Conservation (phyloP, 2,888 invertebrate species). For the Ennomos fuscantarius region DNA sequence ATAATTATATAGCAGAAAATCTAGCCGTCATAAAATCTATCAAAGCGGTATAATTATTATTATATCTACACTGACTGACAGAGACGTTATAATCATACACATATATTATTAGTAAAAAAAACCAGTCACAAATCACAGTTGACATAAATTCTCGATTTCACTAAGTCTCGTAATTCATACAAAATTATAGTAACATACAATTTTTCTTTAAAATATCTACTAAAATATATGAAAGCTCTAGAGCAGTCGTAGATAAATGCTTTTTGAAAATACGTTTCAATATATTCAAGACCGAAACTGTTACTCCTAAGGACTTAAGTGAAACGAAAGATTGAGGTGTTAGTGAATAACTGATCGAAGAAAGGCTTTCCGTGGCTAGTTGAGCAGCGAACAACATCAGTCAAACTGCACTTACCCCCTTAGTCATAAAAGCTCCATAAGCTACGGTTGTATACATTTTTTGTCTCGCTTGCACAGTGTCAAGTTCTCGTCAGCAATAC, state of each 20-base stretch:
- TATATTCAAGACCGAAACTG: slow-evolving; percentile 13
- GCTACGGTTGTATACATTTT: too few species aligned
- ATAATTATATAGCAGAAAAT: slow-evolving; percentile 80
- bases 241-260: slow-evolving; percentile 70
- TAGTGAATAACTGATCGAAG: slow-evolving; percentile 48
- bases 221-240: slow-evolving; percentile 65
- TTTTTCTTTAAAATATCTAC: slow-evolving; percentile 61
- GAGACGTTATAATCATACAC: slow-evolving; percentile 74
- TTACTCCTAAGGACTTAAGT: slow-evolving; percentile 31
- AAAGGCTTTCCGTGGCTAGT: slow-evolving; percentile 53
- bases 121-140: slow-evolving; percentile 85
- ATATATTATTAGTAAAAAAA: slow-evolving; percentile 76
- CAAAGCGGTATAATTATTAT: slow-evolving; percentile 65
- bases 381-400: slow-evolving; percentile 63
- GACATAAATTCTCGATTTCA: slow-evolving; percentile 84
- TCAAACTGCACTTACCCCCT: slow-evolving; percentile 45
- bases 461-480: too few species aligned
- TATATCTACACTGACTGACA: slow-evolving; percentile 76
- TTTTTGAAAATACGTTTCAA: slow-evolving; percentile 53
- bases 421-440: too few species aligned
- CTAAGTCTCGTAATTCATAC: slow-evolving; percentile 80
- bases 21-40: slow-evolving; percentile 82
- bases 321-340: slow-evolving; percentile 42
- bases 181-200: slow-evolving; percentile 74
- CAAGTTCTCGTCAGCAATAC: too few species aligned